A percentile compares a stretch with the other conserved stretches of the same genome.
Conservation (phyloP, 2,797 vertebrate genomes). For the Apogon talboti region DNA sequence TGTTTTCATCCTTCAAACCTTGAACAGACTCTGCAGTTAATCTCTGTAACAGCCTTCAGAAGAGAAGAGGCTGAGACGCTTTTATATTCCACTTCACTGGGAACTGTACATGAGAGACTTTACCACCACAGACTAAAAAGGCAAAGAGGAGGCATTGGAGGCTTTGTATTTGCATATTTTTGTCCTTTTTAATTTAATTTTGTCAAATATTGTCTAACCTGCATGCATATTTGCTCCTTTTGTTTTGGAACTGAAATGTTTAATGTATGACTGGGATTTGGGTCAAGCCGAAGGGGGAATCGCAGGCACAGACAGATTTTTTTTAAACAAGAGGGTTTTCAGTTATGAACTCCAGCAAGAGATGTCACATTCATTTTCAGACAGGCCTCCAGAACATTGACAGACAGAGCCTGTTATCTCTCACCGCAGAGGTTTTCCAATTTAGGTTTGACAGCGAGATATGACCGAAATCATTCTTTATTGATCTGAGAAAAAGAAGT, state of each 20-base stretch:
- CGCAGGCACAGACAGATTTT: conserved; percentile 2
- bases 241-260: neutral
- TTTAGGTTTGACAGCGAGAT: conserved; percentile 10
- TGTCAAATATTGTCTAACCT: neutral
- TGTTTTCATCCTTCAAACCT: conserved; percentile 5
- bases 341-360: conserved; percentile 13
- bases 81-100: neutral
- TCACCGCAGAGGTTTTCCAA: conserved; percentile 6
- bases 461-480: neutral
- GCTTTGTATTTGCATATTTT: too few species aligned
- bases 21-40: neutral
- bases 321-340: neutral
- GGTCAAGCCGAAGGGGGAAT: conserved; percentile 1
- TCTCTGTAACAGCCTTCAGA: neutral
- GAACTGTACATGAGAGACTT: neutral
- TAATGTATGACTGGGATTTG: conserved; percentile 16
- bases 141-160: neutral
- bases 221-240: neutral
- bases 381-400: conserved; percentile 3
- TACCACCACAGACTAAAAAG: neutral
- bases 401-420: conserved; percentile 32
- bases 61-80: neutral
- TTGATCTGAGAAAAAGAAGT: neutral
- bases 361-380: conserved; percentile 15
- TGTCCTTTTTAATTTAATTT: conserved; percentile 3